These are phyloP conservation scores for Sphecodes monilicornis DNA, from an alignment of 2,888 invertebrate genomes.

Conservation along the genomic window DNA sequence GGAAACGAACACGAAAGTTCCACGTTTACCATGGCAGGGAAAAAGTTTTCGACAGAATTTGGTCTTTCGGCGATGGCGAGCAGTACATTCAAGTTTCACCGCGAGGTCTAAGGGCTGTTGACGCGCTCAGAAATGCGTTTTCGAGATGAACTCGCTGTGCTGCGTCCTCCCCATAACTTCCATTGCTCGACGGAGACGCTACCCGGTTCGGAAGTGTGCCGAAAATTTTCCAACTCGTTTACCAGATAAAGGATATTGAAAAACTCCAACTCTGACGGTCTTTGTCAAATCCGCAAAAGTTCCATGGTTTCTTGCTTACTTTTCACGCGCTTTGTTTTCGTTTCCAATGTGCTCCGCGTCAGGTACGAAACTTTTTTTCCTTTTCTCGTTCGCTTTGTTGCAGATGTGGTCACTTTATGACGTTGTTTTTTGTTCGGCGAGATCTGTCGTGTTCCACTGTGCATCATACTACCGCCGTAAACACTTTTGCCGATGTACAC, in stretches of 20 bases:
- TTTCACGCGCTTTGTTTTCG: constrained; percentile 49
- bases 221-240: constrained; percentile 58
- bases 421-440: background rate
- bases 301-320: constrained; percentile 33
- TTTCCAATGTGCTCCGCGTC: constrained; percentile 47
- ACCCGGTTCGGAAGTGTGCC: constrained; percentile 1
- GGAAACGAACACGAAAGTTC: constrained; percentile 68
- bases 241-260: constrained; percentile 54
- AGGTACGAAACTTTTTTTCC: constrained; percentile 28
- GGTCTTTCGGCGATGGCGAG: constrained; percentile 48
- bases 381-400: background rate
- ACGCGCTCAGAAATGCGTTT: constrained; percentile 67
- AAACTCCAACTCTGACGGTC: constrained; percentile 27
- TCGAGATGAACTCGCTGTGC: constrained; percentile 62
- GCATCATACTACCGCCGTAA: background rate
- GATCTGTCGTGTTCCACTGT: background rate
- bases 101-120: constrained; percentile 63
- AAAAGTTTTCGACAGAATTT: constrained; percentile 68
- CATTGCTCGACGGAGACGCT: background rate
- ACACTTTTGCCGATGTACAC: too few species aligned
- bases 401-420: background rate
- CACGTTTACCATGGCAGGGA: constrained; percentile 53
- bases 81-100: constrained; percentile 64
- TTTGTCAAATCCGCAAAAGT: constrained; percentile 41
- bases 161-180: constrained; percentile 32